These are phyloP conservation scores for Halyomorpha halys DNA, from an alignment of 1,140 invertebrate genomes.

Conservation along the genomic window DNA sequence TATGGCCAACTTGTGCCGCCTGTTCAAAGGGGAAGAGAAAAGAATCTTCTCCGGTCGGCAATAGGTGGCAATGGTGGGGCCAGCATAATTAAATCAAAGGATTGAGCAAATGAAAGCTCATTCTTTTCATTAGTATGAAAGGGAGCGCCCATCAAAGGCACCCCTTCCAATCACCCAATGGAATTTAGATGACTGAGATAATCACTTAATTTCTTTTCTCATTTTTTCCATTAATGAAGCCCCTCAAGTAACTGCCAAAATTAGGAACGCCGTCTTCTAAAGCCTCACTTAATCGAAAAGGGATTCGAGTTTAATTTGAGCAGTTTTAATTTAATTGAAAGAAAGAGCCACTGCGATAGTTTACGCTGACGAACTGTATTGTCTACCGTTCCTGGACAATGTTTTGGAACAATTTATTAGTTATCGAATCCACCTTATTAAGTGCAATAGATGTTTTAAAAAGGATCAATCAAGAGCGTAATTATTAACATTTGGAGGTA, in stretches of 20 bases:
- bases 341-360: background rate
- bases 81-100: conserved; percentile 12
- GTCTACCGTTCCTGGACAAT: no score
- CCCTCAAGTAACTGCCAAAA: conserved; percentile 18
- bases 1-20: no score
- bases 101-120: conserved; percentile 13
- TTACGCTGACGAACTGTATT: no score
- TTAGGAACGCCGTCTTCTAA: conserved; percentile 3
- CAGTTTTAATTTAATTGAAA: conserved; percentile 17
- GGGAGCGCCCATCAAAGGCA: background rate
- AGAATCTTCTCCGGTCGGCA: no score
- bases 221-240: conserved; percentile 19
- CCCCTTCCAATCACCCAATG: conserved; percentile 10
- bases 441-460: no score
- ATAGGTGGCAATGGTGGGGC: background rate
- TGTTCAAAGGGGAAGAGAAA: no score
- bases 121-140: conserved; percentile 19
- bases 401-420: no score
- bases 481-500: no score
- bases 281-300: conserved; percentile 14
- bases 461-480: no score
- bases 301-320: conserved; percentile 5
- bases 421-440: no score
- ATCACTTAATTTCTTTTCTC: conserved; percentile 18
- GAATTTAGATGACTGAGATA: conserved; percentile 18